These are phyloP conservation scores for Parauchenoglanis punctatus DNA, from an alignment of 2,797 vertebrate species.

Conservation along the genomic window DNA sequence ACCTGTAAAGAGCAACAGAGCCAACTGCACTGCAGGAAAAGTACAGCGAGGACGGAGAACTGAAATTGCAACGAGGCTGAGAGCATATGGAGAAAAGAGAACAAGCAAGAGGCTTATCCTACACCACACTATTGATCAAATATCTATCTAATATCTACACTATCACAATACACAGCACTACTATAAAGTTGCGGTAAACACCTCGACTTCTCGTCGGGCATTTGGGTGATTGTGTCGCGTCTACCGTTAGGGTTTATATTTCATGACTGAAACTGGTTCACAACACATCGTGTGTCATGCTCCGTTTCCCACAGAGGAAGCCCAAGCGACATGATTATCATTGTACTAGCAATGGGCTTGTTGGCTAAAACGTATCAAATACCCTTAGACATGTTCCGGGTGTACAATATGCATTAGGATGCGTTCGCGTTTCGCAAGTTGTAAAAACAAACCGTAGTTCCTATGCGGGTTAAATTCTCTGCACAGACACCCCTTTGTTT, in stretches of 20 bases:
- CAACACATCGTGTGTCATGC: neutral
- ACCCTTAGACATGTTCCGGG: neutral
- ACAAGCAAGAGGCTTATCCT: neutral
- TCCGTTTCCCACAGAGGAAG: neutral
- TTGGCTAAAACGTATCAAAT: neutral
- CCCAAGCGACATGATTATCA: too few relatives aligned
- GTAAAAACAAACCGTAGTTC: neutral
- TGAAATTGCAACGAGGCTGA: neutral
- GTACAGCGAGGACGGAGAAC: neutral
- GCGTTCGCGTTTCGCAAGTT: too few relatives aligned
- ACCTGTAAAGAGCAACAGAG: constrained; percentile 46
- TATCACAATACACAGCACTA: neutral
- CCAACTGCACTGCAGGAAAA: constrained; percentile 19
- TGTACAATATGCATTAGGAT: neutral
- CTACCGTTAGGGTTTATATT: neutral
- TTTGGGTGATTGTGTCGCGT: neutral
- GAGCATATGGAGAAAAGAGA: neutral
- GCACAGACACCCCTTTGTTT: neutral
- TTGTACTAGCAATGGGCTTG: neutral
- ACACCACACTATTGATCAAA: neutral
- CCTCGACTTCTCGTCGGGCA: neutral
- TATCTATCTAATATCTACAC: too few relatives aligned
- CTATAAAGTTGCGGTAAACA: neutral
- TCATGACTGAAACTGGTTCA: neutral
- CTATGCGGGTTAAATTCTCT: neutral